Percentiles rank a stretch among this genome's conserved stretches.
These are phyloP conservation scores for Thymelicus acteon DNA, from an alignment of 2,888 invertebrate genomes.

Conservation along the genomic window DNA sequence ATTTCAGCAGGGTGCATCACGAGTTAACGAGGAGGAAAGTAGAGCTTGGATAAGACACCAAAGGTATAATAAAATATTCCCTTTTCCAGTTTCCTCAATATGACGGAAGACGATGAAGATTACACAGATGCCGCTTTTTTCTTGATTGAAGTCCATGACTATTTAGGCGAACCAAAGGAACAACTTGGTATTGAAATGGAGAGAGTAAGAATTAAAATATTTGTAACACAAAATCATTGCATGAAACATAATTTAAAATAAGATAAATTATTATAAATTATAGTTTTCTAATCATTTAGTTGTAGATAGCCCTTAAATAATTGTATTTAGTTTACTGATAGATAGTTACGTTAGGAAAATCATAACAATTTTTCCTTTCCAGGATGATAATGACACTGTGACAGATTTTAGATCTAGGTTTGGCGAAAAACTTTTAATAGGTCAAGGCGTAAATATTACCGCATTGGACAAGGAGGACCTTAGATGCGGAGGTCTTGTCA, in stretches of 20 bases:
- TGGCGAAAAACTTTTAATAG: slow-evolving; percentile 86
- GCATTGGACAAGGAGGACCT: slow-evolving; percentile 90
- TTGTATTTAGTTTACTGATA: no score
- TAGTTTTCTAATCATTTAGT: neutral
- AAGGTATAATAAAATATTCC: neutral
- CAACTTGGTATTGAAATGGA: slow-evolving; percentile 91
- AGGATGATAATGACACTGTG: slow-evolving; percentile 89
- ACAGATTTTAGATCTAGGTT: slow-evolving; percentile 90
- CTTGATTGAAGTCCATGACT: slow-evolving; percentile 89
- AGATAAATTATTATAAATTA: neutral
- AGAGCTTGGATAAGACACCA: neutral
- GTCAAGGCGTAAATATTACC: slow-evolving; percentile 89
- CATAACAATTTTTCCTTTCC: slow-evolving; percentile 42
- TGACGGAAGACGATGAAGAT: slow-evolving; percentile 69
- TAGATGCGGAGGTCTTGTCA: slow-evolving; percentile 89
- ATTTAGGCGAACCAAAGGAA: slow-evolving; percentile 90
- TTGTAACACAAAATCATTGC: neutral
- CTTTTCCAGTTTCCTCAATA: slow-evolving; percentile 59
- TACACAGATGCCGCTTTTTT: slow-evolving; percentile 85
- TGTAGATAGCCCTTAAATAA: no score
- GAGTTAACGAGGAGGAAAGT: no score
- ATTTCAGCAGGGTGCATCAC: no score
- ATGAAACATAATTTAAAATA: neutral
- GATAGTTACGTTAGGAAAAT: neutral
- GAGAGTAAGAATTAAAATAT: slow-evolving; percentile 63